Percentiles rank a stretch among this genome's conserved stretches.
phyloP scores from a whole-genome alignment of 2,113 vertebrate species.

The Petroica traversi region DNA sequence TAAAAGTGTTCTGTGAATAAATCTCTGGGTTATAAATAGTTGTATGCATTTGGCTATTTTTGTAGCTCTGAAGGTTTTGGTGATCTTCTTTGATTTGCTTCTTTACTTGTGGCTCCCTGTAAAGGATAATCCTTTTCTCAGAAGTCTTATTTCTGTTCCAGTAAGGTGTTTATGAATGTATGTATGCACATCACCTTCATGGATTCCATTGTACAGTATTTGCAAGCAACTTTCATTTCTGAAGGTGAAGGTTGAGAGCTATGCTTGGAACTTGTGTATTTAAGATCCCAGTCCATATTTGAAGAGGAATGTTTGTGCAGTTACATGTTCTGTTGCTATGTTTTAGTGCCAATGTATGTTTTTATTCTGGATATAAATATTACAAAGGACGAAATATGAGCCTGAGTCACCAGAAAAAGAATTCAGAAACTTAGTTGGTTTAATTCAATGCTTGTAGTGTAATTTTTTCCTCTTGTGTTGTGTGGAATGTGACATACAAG shows the following conservation, averaged over 20 bases:
- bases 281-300: background rate
- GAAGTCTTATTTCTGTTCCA: conserved; percentile 15
- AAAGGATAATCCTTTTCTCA: background rate
- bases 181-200: fast-evolving
- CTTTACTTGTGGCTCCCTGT: background rate
- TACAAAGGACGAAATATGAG: background rate
- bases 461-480: background rate
- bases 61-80: background rate
- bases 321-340: conserved; percentile 38
- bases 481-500: background rate
- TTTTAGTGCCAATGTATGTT: conserved; percentile 11
- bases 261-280: background rate
- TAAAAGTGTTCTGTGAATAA: background rate
- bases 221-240: background rate
- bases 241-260: background rate
- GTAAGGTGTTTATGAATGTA: background rate
- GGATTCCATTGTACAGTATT: background rate
- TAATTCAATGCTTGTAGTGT: background rate
- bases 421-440: background rate
- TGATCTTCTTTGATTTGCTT: conserved; percentile 4
- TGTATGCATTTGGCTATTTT: background rate
- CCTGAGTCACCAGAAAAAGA: conserved; percentile 33
- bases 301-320: background rate
- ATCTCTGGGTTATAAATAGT: conserved; percentile 12
- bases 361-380: conserved; percentile 24